A percentile compares a stretch with the other conserved stretches of the same genome.
phyloP scores from a whole-genome alignment of 2,797 vertebrate genomes.

The Lophius americanus region DNA sequence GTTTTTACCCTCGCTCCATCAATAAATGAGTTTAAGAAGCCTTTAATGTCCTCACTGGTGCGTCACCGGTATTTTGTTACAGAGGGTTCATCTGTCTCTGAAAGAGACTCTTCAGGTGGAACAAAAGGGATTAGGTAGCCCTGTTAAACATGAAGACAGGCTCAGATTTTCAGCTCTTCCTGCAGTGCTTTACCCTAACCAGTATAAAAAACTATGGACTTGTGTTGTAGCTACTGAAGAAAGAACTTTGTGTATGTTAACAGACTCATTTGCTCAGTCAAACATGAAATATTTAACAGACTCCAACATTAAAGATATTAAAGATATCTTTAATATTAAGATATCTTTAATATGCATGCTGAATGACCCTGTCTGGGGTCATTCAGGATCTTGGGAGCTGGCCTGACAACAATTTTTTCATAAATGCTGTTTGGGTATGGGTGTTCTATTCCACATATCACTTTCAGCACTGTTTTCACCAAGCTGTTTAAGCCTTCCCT shows the following conservation, averaged over 20 bases:
- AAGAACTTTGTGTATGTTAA: not conserved
- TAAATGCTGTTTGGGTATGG: too few relatives aligned
- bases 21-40: conserved; percentile 75
- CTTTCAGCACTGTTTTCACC: too few relatives aligned
- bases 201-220: not conserved
- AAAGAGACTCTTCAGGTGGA: conserved; percentile 65
- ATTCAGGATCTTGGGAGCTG: too few relatives aligned
- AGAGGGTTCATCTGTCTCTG: conserved; percentile 66
- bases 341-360: too few relatives aligned
- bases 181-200: conserved; percentile 45
- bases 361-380: too few relatives aligned
- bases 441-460: too few relatives aligned
- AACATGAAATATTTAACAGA: not conserved
- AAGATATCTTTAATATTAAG: too few relatives aligned
- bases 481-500: too few relatives aligned
- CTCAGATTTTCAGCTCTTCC: conserved; percentile 70
- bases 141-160: conserved; percentile 56
- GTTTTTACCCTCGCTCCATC: conserved; percentile 52
- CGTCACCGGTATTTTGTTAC: conserved; percentile 75
- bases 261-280: not conserved
- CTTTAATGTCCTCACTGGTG: conserved; percentile 67
- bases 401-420: too few relatives aligned
- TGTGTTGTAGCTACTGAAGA: conserved; percentile 1
- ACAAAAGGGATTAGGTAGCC: conserved; percentile 74
- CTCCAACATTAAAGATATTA: not conserved